Conservation (phyloP, 2,888 invertebrate genomes). For the Venusia cambrica region DNA sequence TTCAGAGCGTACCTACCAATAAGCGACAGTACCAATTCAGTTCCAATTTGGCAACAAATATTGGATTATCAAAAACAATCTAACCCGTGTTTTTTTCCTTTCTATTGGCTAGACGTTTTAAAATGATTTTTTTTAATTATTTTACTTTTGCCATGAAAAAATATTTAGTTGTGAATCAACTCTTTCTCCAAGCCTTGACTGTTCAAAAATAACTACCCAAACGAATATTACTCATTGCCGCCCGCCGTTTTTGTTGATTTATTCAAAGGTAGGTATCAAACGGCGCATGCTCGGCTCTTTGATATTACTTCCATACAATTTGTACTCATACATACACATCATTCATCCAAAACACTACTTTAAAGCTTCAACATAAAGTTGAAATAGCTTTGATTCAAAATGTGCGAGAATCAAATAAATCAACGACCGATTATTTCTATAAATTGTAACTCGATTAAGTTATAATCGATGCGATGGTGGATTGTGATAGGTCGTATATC, state of each 20-base stretch:
- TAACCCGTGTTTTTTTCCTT: no score
- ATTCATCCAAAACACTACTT: conserved; percentile 32
- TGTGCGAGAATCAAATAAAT: conserved; percentile 59
- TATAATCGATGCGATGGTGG: conserved; percentile 72
- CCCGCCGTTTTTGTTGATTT: conserved; percentile 80
- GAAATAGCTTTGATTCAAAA: conserved; percentile 21
- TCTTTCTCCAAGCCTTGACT: conserved; percentile 39
- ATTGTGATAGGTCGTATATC: conserved; percentile 52
- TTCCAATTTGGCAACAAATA: no score
- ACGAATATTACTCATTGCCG: conserved; percentile 66
- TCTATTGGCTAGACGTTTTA: no score
- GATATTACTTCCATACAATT: conserved; percentile 72
- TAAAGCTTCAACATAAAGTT: conserved; percentile 25
- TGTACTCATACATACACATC: conserved; percentile 51
- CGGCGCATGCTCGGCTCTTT: conserved; percentile 64
- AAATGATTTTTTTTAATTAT: no score
- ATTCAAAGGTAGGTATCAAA: conserved; percentile 71
- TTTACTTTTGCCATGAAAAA: no score
- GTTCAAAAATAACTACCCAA: conserved; percentile 51
- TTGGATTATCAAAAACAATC: no score
- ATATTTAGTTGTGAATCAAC: no score
- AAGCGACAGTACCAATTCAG: no score
- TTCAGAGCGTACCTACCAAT: no score
- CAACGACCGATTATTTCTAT: conserved; percentile 78
- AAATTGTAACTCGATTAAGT: conserved; percentile 78